These are phyloP conservation scores for Micoletzkya japonica DNA, from an alignment of 2,888 invertebrate species.

Conservation along the genomic window DNA sequence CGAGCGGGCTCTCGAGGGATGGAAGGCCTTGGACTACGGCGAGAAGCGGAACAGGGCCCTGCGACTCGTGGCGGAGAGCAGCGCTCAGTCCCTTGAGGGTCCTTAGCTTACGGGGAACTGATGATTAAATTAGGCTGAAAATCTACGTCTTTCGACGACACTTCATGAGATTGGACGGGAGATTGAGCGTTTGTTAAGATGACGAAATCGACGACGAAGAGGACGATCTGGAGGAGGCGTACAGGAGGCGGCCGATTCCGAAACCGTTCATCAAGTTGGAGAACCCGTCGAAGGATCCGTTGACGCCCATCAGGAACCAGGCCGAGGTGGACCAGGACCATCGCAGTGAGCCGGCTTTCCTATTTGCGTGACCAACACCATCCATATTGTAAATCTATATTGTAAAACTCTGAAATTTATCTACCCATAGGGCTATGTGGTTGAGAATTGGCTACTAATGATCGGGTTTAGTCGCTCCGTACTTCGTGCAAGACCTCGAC, in stretches of 20 bases:
- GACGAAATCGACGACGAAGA: constrained; percentile 12
- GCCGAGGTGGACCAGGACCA: constrained; percentile 4
- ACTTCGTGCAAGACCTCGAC: constrained; percentile 46
- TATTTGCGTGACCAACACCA: not conserved
- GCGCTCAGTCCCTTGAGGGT: not conserved
- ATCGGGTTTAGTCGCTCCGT: constrained; percentile 48
- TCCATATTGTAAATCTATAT: not conserved
- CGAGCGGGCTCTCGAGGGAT: constrained; percentile 42
- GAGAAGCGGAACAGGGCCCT: constrained; percentile 46
- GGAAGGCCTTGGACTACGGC: constrained; percentile 41
- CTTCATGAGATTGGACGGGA: not conserved
- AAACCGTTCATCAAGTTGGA: constrained; percentile 14
- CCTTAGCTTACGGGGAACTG: not conserved
- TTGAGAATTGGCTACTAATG: too few species aligned
- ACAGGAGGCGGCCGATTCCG: not conserved
- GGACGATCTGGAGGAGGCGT: not conserved
- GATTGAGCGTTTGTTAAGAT: not conserved
- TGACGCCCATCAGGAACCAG: not conserved
- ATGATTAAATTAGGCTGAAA: not conserved
- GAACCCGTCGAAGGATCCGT: not conserved
- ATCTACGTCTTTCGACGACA: not conserved
- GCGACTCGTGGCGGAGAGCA: constrained; percentile 37
- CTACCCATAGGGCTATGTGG: too few species aligned
- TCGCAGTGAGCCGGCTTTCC: not conserved
- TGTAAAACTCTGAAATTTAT: too few species aligned